Evolutionary conservation across 2,113 vertebrate species (phyloP).

Genomic region (Lampris incognitus): DNA sequence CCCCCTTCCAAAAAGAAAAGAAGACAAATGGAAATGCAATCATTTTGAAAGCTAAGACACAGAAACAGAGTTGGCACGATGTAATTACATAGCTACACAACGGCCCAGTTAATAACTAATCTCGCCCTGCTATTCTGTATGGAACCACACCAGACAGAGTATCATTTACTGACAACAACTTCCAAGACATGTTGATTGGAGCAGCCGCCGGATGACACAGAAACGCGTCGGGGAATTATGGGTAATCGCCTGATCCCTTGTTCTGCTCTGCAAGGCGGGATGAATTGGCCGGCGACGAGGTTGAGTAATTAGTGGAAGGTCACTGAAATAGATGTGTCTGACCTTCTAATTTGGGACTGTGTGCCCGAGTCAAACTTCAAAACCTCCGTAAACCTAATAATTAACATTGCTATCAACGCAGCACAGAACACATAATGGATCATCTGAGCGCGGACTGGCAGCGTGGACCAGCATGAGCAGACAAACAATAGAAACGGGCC

Average conservation of each 20-base stretch:
- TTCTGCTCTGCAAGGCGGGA: conserved; percentile 8
- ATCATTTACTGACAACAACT: conserved; percentile 33
- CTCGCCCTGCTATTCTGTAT: conserved; percentile 1
- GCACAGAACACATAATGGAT: conserved; percentile 40
- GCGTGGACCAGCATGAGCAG: not conserved
- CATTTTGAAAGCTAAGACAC: too few species aligned
- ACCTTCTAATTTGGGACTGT: conserved; percentile 32
- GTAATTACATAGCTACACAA: conserved; percentile 30
- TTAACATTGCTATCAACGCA: conserved; percentile 55
- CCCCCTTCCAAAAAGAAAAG: not conserved
- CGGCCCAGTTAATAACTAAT: conserved; percentile 38
- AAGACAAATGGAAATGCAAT: conserved; percentile 5
- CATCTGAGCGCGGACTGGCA: conserved; percentile 55
- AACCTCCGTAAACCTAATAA: conserved; percentile 42
- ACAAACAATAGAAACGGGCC: conserved; percentile 16
- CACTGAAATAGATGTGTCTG: conserved; percentile 1
- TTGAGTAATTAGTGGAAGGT: conserved; percentile 48
- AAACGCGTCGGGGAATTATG: not conserved
- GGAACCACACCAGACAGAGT: not conserved
- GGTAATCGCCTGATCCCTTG: not conserved
- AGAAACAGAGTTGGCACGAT: conserved; percentile 21
- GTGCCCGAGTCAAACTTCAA: conserved; percentile 28
- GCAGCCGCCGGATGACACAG: not conserved
- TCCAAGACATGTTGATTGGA: conserved; percentile 24
- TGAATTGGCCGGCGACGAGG: conserved; percentile 20